phyloP scores from a whole-genome alignment of 2,113 vertebrate species.

The Albula glossodonta region DNA sequence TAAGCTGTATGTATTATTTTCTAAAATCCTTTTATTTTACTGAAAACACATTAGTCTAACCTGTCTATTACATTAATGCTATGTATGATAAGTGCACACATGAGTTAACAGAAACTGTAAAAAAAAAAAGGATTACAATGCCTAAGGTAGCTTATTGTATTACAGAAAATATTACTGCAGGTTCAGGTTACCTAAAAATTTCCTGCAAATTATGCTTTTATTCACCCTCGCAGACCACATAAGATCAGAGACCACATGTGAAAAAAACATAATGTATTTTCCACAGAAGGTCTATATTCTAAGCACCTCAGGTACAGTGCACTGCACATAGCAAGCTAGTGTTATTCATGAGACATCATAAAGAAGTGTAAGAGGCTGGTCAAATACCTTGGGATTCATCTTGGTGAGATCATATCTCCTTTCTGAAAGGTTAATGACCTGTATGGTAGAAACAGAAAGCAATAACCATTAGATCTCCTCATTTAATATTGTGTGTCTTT shows the following conservation, averaged over 20 bases:
- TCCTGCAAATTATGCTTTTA: background rate
- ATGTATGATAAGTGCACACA: background rate
- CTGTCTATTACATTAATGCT: background rate
- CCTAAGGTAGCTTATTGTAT: background rate
- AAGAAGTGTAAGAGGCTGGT: background rate
- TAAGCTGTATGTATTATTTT: background rate
- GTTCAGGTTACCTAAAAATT: background rate
- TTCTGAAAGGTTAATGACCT: slow-evolving; percentile 91
- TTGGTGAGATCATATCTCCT: slow-evolving; percentile 74
- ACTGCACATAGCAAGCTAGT: background rate
- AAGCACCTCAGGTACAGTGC: background rate
- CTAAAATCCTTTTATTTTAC: background rate
- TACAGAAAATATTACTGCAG: background rate
- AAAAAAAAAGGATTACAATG: background rate
- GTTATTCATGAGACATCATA: background rate
- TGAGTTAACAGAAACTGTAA: background rate
- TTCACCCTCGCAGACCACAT: background rate
- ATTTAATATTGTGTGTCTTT: background rate
- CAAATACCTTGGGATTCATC: slow-evolving; percentile 83
- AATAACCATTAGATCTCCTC: background rate
- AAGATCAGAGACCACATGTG: background rate
- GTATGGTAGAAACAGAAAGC: slow-evolving; percentile 24
- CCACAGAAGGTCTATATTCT: background rate
- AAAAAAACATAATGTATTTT: background rate
- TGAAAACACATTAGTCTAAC: background rate